Percentiles rank a stretch among this genome's conserved stretches.
phyloP scores from a whole-genome alignment of 2,113 vertebrate genomes.

The Noturus placidus region DNA sequence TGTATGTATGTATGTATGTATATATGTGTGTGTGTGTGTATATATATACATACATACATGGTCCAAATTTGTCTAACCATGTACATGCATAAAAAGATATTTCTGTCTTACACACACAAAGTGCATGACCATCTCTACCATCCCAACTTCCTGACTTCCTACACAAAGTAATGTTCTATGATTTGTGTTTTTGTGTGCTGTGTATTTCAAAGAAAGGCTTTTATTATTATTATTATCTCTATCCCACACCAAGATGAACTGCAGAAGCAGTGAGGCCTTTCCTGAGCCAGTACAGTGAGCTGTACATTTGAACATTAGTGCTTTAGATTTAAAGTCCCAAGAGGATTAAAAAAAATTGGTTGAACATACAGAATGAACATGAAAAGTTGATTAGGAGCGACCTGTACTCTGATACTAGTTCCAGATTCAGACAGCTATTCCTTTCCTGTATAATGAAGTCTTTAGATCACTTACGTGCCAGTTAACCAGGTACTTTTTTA shows the following conservation, averaged over 20 bases:
- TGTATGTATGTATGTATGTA: no score
- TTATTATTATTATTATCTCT: background rate
- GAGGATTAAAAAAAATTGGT: background rate
- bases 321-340: constrained; percentile 29
- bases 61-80: background rate
- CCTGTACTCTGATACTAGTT: background rate
- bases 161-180: background rate
- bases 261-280: constrained; percentile 33
- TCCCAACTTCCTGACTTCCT: background rate
- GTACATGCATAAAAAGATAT: background rate
- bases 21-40: no score
- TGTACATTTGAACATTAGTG: constrained; percentile 14
- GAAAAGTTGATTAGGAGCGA: background rate
- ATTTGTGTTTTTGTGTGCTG: constrained; percentile 45
- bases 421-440: no score
- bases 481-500: constrained; percentile 27
- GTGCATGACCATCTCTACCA: background rate
- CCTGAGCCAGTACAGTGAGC: constrained; percentile 50
- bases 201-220: constrained; percentile 55
- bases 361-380: no score
- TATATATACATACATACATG: no score
- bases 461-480: constrained; percentile 43
- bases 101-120: background rate
- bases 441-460: constrained; percentile 55
- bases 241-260: constrained; percentile 17